Base-by-base conservation (phyloP, 1,140 invertebrate species). In the Ganaspis sp. region DNA sequence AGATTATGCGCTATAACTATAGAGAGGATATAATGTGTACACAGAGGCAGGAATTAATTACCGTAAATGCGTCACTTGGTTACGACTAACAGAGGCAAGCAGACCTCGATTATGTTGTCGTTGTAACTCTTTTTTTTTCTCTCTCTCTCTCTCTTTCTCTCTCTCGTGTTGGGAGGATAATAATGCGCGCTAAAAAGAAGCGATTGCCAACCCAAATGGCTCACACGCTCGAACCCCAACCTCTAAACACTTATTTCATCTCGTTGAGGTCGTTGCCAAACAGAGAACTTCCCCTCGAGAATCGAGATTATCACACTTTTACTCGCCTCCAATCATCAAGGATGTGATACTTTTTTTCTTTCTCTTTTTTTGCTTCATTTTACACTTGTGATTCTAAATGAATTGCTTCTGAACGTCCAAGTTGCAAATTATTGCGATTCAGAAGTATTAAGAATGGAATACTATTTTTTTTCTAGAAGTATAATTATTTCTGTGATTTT, bases 241-340 rank as follows among this genome's bases (percentile, higher is more conserved):
- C 23, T 64, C 23, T 49, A 29, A 64, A 64, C 58, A 64, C 58
- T 34, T 34, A 34, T 64, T 64, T 64, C 21, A 64, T 64, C 58
- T 64, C 58, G 58, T 64, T 64, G 58, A 64, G 58, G 58, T 64
- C 58, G 58, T 64, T 64, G 23, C 58, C 58, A 64, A 64, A 49
- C 15, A 64, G 54, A 64, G 54, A 15, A 64, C 54, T 29, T 64
- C 58, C 58, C 58, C 58, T 34, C 23, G 26, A 49, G 45, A 49
- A 17, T 49, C 45, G 58, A 29, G 23, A 64, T 64, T 64, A 64
- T 64, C 58, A 29, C 58, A 64, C 58, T 3, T 0, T n/a, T 6
- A 49, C 45, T 2, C 38, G 53, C 40, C 74, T 69, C 49, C 58
- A 42, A 15, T 49, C 45, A n/a, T n/a, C n/a, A 49, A 34, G 29